Evolutionary conservation across 2,797 vertebrate genomes (phyloP).

Genomic region (Enteromius argenteus): DNA sequence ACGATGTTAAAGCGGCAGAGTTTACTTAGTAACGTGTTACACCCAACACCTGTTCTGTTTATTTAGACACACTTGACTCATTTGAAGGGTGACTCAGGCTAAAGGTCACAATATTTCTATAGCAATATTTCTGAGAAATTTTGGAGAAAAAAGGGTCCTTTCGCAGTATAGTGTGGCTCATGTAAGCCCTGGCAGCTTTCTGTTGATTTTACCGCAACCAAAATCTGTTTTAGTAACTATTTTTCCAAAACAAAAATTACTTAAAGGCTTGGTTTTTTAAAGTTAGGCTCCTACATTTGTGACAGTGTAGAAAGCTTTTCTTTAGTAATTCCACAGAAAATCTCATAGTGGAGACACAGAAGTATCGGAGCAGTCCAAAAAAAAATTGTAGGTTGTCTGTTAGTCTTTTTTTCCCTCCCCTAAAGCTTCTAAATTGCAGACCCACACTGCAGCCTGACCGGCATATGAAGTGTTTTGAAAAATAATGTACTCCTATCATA

Average conservation of each 20-base stretch:
- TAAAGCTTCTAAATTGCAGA: conserved; percentile 50
- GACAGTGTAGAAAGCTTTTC: neutral
- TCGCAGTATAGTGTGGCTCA: neutral
- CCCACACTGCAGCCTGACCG: conserved; percentile 7
- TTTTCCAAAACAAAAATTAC: neutral
- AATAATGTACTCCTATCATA: conserved; percentile 50
- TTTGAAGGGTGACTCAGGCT: neutral
- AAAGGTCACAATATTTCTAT: neutral
- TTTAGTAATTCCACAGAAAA: neutral
- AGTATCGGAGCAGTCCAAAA: neutral
- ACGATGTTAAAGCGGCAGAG: too few relatives aligned
- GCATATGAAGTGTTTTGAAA: conserved; percentile 51
- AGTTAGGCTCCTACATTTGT: neutral
- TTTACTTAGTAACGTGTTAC: too few relatives aligned
- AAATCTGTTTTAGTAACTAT: neutral
- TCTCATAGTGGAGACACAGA: neutral
- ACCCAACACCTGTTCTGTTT: neutral
- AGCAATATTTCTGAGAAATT: neutral
- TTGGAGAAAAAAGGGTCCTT: neutral
- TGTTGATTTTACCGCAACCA: neutral
- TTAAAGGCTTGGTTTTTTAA: neutral
- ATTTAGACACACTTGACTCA: neutral
- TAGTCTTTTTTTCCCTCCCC: neutral
- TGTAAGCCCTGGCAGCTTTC: neutral
- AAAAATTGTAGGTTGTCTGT: conserved; percentile 33